Conservation (phyloP, 2,888 invertebrate species). For the Cantharis flavilabris region DNA sequence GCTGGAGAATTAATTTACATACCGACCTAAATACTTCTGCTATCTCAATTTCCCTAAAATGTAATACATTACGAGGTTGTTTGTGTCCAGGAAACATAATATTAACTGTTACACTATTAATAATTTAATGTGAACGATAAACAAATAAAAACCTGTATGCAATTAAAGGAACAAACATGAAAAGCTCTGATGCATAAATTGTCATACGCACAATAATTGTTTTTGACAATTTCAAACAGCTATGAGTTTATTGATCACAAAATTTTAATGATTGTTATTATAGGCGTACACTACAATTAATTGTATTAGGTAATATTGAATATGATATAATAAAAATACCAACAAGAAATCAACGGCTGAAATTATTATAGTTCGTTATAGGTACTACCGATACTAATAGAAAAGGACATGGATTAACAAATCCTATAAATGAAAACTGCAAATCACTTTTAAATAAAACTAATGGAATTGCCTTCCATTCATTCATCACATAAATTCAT, state of each 20-base stretch:
- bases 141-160: neutral
- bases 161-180: neutral
- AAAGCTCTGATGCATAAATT: neutral
- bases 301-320: neutral
- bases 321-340: neutral
- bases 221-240: neutral
- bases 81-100: constrained; percentile 18
- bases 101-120: constrained; percentile 9
- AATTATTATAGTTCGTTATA: neutral
- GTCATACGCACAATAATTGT: neutral
- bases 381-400: neutral
- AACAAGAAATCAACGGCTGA: neutral
- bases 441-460: neutral
- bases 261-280: neutral
- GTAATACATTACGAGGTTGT: constrained; percentile 20
- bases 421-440: neutral
- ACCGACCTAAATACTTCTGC: constrained; percentile 24
- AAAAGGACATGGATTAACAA: neutral
- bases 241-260: neutral
- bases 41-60: constrained; percentile 15
- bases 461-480: neutral
- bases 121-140: neutral
- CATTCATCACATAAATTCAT: neutral
- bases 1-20: constrained; percentile 25
- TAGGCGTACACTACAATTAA: neutral